Evolutionary conservation across 2,888 invertebrate genomes (phyloP), one percentile per base, ranked within the genome.

Genomic region (Adineta ricciae): DNA sequence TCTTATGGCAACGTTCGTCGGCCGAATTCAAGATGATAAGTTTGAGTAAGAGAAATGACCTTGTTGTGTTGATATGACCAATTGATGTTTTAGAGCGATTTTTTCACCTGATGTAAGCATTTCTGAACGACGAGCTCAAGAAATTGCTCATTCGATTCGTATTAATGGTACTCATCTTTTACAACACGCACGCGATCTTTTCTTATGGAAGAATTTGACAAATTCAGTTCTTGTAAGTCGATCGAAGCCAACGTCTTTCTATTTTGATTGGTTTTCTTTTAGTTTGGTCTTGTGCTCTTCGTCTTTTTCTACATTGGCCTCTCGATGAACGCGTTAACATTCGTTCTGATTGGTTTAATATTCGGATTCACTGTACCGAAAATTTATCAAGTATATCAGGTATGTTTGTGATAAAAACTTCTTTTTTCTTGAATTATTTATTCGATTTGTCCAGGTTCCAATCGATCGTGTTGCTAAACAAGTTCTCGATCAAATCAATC

Each of bases 371-470:
- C 78, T 14, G 19, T 78, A 41, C 78, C 78, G 24, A 78, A 78
- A 78, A 41, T 78, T n/a, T 78, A 78, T 41, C 78, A 78, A 78
- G 78, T 78, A 1, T 78, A 78, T 78, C 78, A 78, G n/a, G 78
- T 78, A 8, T 46, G 46, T 46, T 46, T n/a, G n/a, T n/a, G n/a
- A n/a, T n/a, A 73, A 73, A 27, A 36, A 36, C 5, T 49, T 49
- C 49, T 49, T 49, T 14, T 49, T 49, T 49, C 49, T 49, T 49
- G n/a, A n/a, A n/a, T n/a, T n/a, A n/a, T n/a, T n/a, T n/a, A n/a
- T n/a, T n/a, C n/a, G 24, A 24, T n/a, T 16, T 41, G 24, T 78
- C 14, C 4, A 78, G 78, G 32, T 38, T 24, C 78, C 78, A 41
- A 78, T 78, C 41, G 78, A 78, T 78, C 41, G n/a, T 38, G 14